Evolutionary conservation across 35 echinoderm and acorn worm genomes (phyloP), one percentile per base, ranked within the genome.

Genomic region (Ophiothrix spiculata): DNA sequence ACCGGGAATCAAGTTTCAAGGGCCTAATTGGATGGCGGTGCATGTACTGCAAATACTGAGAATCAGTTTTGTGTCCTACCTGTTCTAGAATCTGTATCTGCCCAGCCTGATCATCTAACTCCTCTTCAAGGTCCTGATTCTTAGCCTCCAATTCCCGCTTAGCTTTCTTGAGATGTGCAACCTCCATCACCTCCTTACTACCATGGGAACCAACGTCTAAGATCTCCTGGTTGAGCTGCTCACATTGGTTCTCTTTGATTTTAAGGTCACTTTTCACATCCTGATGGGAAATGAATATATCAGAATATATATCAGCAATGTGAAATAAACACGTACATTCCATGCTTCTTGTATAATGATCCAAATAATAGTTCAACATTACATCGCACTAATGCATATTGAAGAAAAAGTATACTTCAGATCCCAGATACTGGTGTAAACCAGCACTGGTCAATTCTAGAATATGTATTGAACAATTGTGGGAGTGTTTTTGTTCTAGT

Each of bases 41-140:
- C 14, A n/a, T 63, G 56, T 78, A 21, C 13, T 78, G 32, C 42
- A 14, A 82, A 12, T 12, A 82, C 19, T 10, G 13, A 31, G 29
- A 11, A 77, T 10, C 75, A n/a, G n/a, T n/a, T n/a, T n/a, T n/a
- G n/a, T 15, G 17, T 28, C 76, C 64, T 42, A 97, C 94, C 86
- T 99, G 96, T 87, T 91, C 85, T 41, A 99, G 83, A 33, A 86
- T 80, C 36, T 94, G 92, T 77, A 99, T 93, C 78, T 93, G 86
- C 21, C 96, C 96, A 39, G 96, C 96, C 37, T 99, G 96, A 25
- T 99, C 96, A 89, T 99, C 96, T 1, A 99, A 56, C 56, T 99
- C 96, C 40, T 99, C 96, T 54, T 99, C 96, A 40, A 91, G 87
- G 82, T 99, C 96, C 36, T 91, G 77, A 32, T 94, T 87, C 84